These are phyloP conservation scores for Fregetta grallaria DNA, from an alignment of 2,113 vertebrate species.

Conservation along the genomic window DNA sequence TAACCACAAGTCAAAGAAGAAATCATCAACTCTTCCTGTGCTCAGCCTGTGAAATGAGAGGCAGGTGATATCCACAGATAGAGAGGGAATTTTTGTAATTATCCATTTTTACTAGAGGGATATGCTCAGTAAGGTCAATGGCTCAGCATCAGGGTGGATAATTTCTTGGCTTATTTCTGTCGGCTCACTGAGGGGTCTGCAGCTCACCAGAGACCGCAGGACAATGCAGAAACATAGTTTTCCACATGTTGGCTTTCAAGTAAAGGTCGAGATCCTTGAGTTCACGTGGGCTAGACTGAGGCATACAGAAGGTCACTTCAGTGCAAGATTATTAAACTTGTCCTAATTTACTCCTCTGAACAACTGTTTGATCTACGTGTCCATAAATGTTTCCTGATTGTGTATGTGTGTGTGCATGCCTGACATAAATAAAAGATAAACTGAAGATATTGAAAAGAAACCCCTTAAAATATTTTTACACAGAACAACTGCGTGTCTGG, in stretches of 20 bases:
- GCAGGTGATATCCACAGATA: background rate
- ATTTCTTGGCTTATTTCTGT: background rate
- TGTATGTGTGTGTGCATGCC: background rate
- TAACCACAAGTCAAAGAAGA: background rate
- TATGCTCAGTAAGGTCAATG: background rate
- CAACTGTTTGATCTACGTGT: background rate
- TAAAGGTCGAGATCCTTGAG: background rate
- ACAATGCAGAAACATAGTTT: background rate
- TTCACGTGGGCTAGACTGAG: background rate
- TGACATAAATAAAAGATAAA: background rate
- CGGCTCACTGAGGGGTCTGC: background rate
- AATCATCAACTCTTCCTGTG: background rate
- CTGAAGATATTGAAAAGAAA: background rate
- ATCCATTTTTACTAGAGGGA: background rate
- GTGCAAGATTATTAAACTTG: background rate
- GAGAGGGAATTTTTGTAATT: background rate
- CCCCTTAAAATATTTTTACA: background rate
- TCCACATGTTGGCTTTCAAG: background rate
- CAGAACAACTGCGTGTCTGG: background rate
- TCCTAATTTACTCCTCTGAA: background rate
- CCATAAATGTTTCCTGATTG: background rate
- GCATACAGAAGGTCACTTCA: background rate
- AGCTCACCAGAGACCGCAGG: background rate
- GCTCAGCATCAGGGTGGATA: background rate
- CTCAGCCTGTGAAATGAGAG: background rate